Conservation (phyloP, 2,888 invertebrate genomes). For the Rhamnusium bicolor region DNA sequence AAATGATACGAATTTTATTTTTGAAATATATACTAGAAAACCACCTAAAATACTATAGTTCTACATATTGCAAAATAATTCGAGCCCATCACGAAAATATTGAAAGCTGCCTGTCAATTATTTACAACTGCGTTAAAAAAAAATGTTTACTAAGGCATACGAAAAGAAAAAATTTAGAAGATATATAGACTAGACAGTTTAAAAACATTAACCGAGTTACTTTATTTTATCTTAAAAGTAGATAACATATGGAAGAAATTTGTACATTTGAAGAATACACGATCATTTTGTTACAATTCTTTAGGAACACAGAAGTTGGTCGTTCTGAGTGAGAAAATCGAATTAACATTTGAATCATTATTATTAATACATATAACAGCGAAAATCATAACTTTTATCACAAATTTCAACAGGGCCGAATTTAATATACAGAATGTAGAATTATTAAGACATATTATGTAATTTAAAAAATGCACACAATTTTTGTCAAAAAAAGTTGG, state of each 20-base stretch:
- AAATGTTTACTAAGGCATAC: too few species aligned
- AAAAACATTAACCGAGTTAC: not conserved
- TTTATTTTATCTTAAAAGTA: not conserved
- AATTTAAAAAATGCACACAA: too few species aligned
- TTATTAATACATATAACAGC: not conserved
- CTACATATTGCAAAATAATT: not conserved
- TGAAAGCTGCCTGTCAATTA: not conserved
- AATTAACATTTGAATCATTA: not conserved
- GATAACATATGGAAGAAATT: not conserved
- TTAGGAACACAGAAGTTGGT: too few species aligned
- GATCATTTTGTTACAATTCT: too few species aligned
- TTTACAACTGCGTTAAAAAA: not conserved
- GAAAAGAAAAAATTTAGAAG: not conserved
- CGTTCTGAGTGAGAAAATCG: too few species aligned
- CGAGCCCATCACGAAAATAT: not conserved
- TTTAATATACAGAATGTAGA: conserved; percentile 32
- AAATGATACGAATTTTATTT: not conserved
- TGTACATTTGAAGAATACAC: not conserved
- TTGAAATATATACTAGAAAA: conserved; percentile 1
- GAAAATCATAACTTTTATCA: conserved; percentile 40
- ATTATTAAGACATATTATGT: too few species aligned
- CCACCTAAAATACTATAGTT: not conserved
- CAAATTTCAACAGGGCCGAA: conserved; percentile 27
- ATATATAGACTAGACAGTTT: not conserved
- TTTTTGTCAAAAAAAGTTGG: too few species aligned